These are phyloP conservation scores for Neelides sp. DNA, from an alignment of 1,140 invertebrate genomes.

Conservation along the genomic window DNA sequence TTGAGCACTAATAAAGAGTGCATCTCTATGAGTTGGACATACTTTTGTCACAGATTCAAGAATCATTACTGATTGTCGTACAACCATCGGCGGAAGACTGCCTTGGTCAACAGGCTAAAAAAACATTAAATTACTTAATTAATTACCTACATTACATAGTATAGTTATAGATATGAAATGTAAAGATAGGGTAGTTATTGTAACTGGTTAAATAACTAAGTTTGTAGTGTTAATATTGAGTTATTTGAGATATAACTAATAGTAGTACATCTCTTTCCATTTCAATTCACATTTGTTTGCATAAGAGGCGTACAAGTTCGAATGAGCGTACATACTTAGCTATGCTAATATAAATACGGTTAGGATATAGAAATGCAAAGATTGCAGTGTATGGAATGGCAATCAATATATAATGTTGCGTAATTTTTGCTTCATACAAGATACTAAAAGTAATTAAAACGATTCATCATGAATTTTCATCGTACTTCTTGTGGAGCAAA, in stretches of 20 bases:
- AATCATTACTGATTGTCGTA: slow-evolving; percentile 48
- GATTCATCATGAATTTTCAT: background rate
- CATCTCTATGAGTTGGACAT: slow-evolving; percentile 65
- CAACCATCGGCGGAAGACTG: slow-evolving; percentile 37
- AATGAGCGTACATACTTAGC: too few species aligned
- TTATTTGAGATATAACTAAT: too few species aligned
- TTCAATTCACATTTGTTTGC: too few species aligned
- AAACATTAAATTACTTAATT: slow-evolving; percentile 7
- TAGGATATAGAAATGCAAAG: slow-evolving; percentile 12
- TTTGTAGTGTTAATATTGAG: too few species aligned
- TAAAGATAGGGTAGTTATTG: too few species aligned
- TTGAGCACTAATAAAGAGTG: slow-evolving; percentile 61
- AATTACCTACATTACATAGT: background rate
- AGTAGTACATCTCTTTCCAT: too few species aligned
- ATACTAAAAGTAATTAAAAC: background rate
- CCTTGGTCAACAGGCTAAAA: slow-evolving; percentile 37
- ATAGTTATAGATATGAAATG: too few species aligned
- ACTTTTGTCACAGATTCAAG: slow-evolving; percentile 60
- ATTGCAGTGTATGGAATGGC: background rate
- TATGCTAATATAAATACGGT: too few species aligned
- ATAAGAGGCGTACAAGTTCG: too few species aligned
- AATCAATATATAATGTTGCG: too few species aligned
- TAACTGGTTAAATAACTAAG: too few species aligned
- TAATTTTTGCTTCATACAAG: background rate
- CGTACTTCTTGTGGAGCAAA: slow-evolving; percentile 50